Conservation (phyloP, 2,113 vertebrate species). For the Tonatia bakeri region DNA sequence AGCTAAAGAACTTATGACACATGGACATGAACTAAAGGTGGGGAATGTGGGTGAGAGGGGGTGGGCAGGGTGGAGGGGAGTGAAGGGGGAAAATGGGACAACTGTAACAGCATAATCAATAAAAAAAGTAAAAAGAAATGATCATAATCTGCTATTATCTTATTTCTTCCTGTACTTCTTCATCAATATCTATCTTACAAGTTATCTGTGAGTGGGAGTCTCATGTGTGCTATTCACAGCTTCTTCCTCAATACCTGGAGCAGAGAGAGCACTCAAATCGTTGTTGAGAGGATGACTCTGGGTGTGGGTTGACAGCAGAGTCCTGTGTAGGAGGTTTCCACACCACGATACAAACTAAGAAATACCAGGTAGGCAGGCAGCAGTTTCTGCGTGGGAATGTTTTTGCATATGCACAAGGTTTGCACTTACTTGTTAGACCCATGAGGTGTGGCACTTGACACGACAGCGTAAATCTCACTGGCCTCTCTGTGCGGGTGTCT, state of each 20-base stretch:
- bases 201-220: not conserved
- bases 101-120: too few relatives aligned
- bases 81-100: too few relatives aligned
- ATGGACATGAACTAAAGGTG: too few relatives aligned
- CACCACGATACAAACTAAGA: not conserved
- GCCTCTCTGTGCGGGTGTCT: not conserved
- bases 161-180: not conserved
- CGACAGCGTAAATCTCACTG: not conserved
- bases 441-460: not conserved
- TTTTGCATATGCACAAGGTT: not conserved
- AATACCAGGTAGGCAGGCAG: not conserved
- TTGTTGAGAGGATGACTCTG: not conserved
- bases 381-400: not conserved
- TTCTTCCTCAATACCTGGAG: not conserved
- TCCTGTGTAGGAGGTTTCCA: not conserved
- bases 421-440: not conserved
- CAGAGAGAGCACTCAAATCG: not conserved
- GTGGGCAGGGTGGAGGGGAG: too few relatives aligned
- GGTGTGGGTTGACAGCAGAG: not conserved
- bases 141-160: not conserved
- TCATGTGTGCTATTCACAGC: not conserved
- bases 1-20: too few relatives aligned
- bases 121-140: too few relatives aligned
- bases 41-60: too few relatives aligned
- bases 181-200: not conserved